These are phyloP conservation scores for Parauchenoglanis ngamensis DNA, from an alignment of 2,797 vertebrate genomes.

Conservation along the genomic window DNA sequence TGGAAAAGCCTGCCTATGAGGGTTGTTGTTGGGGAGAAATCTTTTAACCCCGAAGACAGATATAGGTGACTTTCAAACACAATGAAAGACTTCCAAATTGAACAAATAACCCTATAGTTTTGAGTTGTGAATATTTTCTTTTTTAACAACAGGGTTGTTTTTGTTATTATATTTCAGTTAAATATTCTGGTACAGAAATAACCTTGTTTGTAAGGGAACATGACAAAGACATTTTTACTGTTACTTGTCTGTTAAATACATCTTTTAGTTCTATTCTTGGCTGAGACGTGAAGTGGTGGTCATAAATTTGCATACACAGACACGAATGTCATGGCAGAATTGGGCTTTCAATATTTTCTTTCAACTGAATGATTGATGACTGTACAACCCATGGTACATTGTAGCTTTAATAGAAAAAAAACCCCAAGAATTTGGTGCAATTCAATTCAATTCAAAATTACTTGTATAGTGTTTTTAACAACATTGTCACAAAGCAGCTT, in stretches of 20 bases:
- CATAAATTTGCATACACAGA: too few species aligned
- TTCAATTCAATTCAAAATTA: too few species aligned
- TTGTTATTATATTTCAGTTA: not conserved
- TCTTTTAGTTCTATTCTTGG: not conserved
- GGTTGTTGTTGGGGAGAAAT: not conserved
- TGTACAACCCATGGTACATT: too few species aligned
- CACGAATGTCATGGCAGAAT: too few species aligned
- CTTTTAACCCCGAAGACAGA: not conserved
- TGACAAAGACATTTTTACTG: too few species aligned
- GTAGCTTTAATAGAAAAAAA: too few species aligned
- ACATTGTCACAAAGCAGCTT: too few species aligned
- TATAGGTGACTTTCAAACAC: not conserved
- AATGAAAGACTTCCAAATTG: not conserved
- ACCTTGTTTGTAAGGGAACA: too few species aligned
- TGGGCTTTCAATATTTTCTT: too few species aligned
- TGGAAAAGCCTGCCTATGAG: not conserved
- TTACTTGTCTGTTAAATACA: not conserved
- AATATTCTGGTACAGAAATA: not conserved
- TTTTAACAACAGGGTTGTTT: not conserved
- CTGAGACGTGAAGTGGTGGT: not conserved
- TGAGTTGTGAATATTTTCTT: not conserved
- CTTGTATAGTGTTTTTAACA: too few species aligned
- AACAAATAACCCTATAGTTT: not conserved
- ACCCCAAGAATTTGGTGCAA: too few species aligned
- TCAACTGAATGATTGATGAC: too few species aligned